Base-by-base conservation (phyloP, 2,888 invertebrate species). In the Mimumesa dahlbomi region DNA sequence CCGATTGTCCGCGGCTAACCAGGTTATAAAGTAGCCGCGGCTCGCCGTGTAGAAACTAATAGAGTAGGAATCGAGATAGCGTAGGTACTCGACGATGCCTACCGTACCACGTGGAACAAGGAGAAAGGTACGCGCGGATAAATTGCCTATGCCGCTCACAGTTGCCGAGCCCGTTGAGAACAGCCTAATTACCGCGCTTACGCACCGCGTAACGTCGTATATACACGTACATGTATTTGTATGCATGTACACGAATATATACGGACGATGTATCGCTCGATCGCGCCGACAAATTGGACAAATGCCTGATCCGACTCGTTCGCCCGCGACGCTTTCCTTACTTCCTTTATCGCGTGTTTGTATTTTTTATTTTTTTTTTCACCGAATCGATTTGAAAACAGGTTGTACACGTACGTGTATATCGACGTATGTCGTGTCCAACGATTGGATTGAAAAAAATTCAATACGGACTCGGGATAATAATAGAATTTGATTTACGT, bases 71-170 rank as follows among this genome's bases (percentile, higher is more conserved):
- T 58, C 38, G 61, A 57, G 70, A 70, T 70, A 70, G 53, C 65
- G 61, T 57, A 50, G 63, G 57, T 63, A 70, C 57, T 40, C 40
- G 63, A n/a, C 25, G 64, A 71, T 46, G 54, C 48, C 56, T 72
- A 48, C 54, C 49, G 63, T 29, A n/a, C n/a, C n/a, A n/a, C 25
- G 58, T 50, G 38, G 56, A 56, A 71, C 75, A 75, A 71, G 71
- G 75, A 75, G 75, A 75, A 75, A 75, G 75, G 75, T 72, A 64
- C 61, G 62, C 61, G 62, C 68, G 68, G 62, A 75, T 75, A 75
- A 75, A 75, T 75, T 68, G 75, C 53, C 67, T 54, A 49, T 58
- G 68, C 75, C 64, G 72, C 68, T 75, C 66, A 69, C 68, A 54
- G 61, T n/a, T n/a, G n/a, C 40, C 52, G 52, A 49, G 66, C 18